Conservation (phyloP, 1,140 invertebrate genomes). For the Stegodyphus dumicola region DNA sequence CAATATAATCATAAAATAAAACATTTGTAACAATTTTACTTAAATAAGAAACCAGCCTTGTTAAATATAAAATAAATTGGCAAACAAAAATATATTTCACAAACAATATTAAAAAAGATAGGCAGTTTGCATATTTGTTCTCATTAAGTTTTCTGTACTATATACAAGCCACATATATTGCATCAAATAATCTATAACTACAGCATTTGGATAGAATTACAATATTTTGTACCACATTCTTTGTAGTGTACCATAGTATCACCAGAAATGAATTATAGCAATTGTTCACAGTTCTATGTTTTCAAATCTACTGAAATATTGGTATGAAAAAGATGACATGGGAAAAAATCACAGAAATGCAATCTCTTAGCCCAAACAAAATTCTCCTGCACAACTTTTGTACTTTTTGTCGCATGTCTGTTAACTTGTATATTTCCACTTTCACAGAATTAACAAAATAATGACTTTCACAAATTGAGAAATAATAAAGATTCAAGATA, state of each 20-base stretch:
- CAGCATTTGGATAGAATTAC: constrained; percentile 20
- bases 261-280: constrained; percentile 21
- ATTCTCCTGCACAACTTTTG: constrained; percentile 40
- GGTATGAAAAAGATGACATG: constrained; percentile 46
- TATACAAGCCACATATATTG: no score
- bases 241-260: constrained; percentile 21
- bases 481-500: constrained; percentile 13
- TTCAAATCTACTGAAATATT: constrained; percentile 22
- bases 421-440: constrained; percentile 12
- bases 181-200: constrained; percentile 4
- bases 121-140: constrained; percentile 34
- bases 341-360: constrained; percentile 54
- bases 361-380: constrained; percentile 30
- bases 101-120: no score
- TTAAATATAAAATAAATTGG: no score
- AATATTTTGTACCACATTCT: constrained; percentile 5
- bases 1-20: no score
- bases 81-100: no score
- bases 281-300: neutral
- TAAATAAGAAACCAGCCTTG: no score
- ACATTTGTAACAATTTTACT: no score
- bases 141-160: neutral
- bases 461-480: constrained; percentile 35
- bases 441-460: constrained; percentile 54
- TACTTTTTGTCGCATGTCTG: constrained; percentile 36